phyloP scores from a whole-genome alignment of 2,888 invertebrate genomes.

The Electrophaes corylata region DNA sequence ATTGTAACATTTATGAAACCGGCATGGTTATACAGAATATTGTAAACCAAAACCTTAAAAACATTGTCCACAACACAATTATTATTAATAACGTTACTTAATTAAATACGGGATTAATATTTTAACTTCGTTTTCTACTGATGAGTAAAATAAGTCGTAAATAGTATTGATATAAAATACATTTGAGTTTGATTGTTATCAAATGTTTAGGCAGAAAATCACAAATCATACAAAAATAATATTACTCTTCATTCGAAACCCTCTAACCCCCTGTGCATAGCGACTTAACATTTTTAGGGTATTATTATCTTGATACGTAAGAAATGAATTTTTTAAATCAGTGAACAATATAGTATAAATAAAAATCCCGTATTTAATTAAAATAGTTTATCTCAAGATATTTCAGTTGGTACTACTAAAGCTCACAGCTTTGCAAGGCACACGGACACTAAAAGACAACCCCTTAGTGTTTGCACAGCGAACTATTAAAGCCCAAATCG shows the following conservation, averaged over 20 bases:
- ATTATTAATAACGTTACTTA: not conserved
- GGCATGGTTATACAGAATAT: not conserved
- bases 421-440: slow-evolving; percentile 16
- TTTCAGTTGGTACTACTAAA: not conserved
- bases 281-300: no score
- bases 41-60: not conserved
- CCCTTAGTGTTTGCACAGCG: slow-evolving; percentile 5
- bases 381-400: not conserved
- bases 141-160: no score
- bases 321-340: no score
- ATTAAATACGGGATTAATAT: not conserved
- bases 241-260: no score
- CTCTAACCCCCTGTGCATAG: no score
- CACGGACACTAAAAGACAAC: not conserved
- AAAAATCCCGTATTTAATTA: not conserved
- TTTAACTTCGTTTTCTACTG: no score
- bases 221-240: no score
- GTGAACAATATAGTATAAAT: no score
- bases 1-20: not conserved
- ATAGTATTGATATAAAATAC: no score
- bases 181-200: no score
- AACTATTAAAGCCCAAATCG: slow-evolving; percentile 1
- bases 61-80: not conserved
- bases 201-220: no score
- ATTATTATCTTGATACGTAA: no score